Conservation (phyloP, 2,113 vertebrate species). For the Delphinus delphis region DNA sequence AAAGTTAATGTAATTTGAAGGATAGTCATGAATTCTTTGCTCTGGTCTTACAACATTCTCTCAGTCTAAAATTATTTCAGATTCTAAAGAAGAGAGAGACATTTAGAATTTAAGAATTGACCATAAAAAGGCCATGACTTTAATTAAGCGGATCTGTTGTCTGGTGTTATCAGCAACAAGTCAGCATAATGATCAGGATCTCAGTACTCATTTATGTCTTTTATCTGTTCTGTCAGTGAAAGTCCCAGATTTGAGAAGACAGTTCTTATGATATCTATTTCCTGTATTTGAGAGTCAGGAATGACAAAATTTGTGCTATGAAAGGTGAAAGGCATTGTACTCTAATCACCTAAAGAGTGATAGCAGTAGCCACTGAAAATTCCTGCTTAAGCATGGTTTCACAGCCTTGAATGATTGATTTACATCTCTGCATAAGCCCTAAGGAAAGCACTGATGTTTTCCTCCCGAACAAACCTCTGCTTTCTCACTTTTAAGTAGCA, state of each 20-base stretch:
- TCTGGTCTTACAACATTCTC: neutral
- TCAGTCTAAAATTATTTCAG: neutral
- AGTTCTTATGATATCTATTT: conserved; percentile 58
- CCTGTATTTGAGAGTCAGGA: conserved; percentile 63
- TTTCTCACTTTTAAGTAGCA: neutral
- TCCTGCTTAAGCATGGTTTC: neutral
- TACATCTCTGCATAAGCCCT: too few species aligned
- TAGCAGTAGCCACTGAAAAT: neutral
- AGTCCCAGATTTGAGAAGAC: conserved; percentile 61
- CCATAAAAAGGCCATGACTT: neutral
- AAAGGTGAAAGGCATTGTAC: neutral
- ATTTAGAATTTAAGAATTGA: neutral
- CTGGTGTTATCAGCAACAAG: neutral
- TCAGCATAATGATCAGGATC: neutral
- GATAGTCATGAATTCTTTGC: neutral
- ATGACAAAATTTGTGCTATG: conserved; percentile 43
- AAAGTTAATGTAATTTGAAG: neutral
- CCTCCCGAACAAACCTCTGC: neutral
- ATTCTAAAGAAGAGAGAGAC: neutral
- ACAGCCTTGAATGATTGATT: neutral
- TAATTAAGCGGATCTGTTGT: neutral
- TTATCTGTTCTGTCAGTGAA: conserved; percentile 69
- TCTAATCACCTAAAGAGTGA: neutral
- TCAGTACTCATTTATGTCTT: conserved; percentile 25
- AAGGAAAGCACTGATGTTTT: neutral